Evolutionary conservation across 1,140 invertebrate genomes (phyloP), one percentile per base, ranked within the genome.

Genomic region (Philopotamus ludificatus): DNA sequence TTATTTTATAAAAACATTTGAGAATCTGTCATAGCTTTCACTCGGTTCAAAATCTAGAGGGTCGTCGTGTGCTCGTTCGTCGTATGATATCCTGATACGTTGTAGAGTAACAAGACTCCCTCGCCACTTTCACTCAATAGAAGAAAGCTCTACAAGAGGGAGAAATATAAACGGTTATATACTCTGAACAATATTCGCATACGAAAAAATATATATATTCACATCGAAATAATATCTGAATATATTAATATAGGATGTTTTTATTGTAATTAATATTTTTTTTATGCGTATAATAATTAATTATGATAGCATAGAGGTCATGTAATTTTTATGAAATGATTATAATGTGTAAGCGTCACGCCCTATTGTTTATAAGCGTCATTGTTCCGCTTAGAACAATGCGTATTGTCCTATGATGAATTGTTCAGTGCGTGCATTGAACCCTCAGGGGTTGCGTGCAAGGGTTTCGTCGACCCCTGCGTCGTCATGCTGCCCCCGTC

Each of bases 21-120:
- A 44, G 42, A 44, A 44, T 12, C 42, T 18, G n/a, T 15, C 42
- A 3, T n/a, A n/a, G n/a, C n/a, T n/a, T n/a, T n/a, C n/a, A n/a
- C n/a, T n/a, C n/a, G n/a, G n/a, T n/a, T n/a, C n/a, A n/a, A n/a
- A n/a, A n/a, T n/a, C 42, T 2, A 3, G 2, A 18, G 20, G 42
- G n/a, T 44, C 42, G 20, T 44, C 42, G 12, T 15, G n/a, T 18
- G 3, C 42, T 12, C 47, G 9, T 34, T 21, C 2, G 3, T 4
- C 4, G 1, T 44, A 23, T 70, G 63, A 22, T 23, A 18, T n/a
- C 65, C 68, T 61, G 58, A 53, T 64, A 65, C 39, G 58, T 63
- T 67, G 68, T 66, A 67, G 65, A 70, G 65, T 58, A 61, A 66
- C 47, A 70, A 70, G 68, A 70, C 65, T 70, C 68, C 68, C 68